phyloP scores from a whole-genome alignment of 1,140 invertebrate genomes.

The Cardiocondyla obscurior region DNA sequence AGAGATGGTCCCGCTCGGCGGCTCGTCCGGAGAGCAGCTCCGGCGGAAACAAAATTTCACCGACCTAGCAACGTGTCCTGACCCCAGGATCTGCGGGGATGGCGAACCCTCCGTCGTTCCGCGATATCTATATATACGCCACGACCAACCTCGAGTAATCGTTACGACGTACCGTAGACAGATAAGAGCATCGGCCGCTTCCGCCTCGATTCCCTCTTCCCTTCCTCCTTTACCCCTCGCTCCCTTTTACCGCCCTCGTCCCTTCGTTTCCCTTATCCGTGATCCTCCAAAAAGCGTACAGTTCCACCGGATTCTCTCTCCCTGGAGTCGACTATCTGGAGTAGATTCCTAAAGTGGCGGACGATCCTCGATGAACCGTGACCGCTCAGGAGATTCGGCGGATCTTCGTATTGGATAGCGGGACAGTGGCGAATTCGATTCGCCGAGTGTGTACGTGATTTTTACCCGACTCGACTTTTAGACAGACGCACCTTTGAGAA shows the following conservation, averaged over 20 bases:
- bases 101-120: constrained; percentile 31
- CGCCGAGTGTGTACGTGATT: constrained; percentile 26
- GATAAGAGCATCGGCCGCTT: constrained; percentile 76
- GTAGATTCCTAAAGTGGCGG: constrained; percentile 73
- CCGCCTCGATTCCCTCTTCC: constrained; percentile 60
- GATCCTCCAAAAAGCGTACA: constrained; percentile 71
- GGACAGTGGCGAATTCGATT: not conserved
- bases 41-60: constrained; percentile 55
- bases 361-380: constrained; percentile 76
- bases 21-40: constrained; percentile 52
- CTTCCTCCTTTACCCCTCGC: no score
- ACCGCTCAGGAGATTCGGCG: constrained; percentile 68
- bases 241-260: constrained; percentile 48
- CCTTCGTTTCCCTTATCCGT: constrained; percentile 44
- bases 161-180: constrained; percentile 78
- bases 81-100: constrained; percentile 55
- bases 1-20: constrained; percentile 43
- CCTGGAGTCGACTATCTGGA: constrained; percentile 72
- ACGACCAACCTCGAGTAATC: constrained; percentile 73
- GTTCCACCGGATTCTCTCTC: constrained; percentile 70
- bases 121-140: constrained; percentile 44
- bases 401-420: not conserved
- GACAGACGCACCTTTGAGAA: not conserved
- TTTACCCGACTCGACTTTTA: constrained; percentile 17
- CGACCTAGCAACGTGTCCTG: constrained; percentile 56